Evolutionary conservation across 1,140 invertebrate genomes (phyloP), one percentile per base, ranked within the genome.

Genomic region (Zaprionus lachaisei): DNA sequence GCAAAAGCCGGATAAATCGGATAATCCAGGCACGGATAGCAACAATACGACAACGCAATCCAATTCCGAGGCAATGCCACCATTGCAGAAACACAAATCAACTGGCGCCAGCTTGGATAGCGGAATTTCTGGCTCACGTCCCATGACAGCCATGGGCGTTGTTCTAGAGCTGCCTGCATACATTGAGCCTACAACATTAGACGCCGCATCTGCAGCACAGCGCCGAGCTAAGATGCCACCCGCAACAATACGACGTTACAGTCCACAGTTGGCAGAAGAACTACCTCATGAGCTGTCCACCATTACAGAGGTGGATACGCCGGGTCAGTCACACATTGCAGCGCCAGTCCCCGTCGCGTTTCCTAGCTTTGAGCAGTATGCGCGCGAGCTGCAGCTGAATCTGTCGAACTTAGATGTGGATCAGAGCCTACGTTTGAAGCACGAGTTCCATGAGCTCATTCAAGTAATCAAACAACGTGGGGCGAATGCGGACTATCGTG

Each of bases 351-450:
- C 75, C 15, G 47, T 55, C 14, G 61, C 84, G 4, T 93, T 93
- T 74, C 92, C 92, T 60, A 92, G 58, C 4, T 93, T 92, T n/a
- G 85, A 91, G 9, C 66, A 93, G n/a, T 93, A 93, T 38, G 84
- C 80, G 1, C 47, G 57, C 26, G 81, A 85, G n/a, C 24, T 91
- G 34, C 73, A 85, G 4, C 54, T 92, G 0, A 80, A 93, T 55
- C n/a, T 90, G 6, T 34, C 75, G 2, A 51, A 68, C 12, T 15
- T 93, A 5, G 66, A 87, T 77, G 26, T 67, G 0, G 61, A 92
- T 62, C 80, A 83, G 51, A 92, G 81, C 58, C 34, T 57, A 11
- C 70, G 62, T 2, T 12, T 92, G 44, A 68, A 92, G 17, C 41
- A 65, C 2, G 87, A 91, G 17, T 92, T 87, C 11, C 71, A 90